Base-by-base conservation (phyloP, 2,113 vertebrate genomes). In the Tursiops truncatus region DNA sequence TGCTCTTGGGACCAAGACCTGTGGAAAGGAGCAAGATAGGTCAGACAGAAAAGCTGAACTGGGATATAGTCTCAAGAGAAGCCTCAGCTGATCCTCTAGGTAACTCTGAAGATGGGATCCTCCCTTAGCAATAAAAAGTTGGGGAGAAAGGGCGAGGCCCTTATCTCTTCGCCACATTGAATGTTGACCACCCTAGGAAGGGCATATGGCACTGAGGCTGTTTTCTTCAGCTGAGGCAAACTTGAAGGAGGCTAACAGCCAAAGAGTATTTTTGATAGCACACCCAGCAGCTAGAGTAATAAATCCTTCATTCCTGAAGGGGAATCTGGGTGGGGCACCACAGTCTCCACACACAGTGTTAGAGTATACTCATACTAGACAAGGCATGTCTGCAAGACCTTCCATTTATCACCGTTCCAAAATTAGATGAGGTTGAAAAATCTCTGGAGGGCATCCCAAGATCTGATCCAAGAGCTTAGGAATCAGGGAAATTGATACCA, bases 331-430 rank as follows among this genome's bases (percentile, higher is more conserved):
- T 1, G 3, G 14, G 20, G 9, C 26, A 44, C 82, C 12, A n/a
- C 33, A 90, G 41, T n/a, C 41, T 63, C 14, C 11, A 50, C 18
- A 71, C 20, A 60, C 0, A n/a, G 33, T 38, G 17, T 73, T 53
- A 73, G 73, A 44, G 20, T 18, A 8, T 23, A 44, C 31, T 89
- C 47, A 53, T 8, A 70, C 53, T 71, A 86, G 56, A 71, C 44
- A 58, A 73, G 15, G 33, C 18, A 36, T 56, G 13, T 77, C 71
- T 94, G 67, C 74, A 92, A n/a, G 63, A 70, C 31, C 62, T 79
- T 17, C 90, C 38, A 67, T 77, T 82, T 81, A 91, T 84, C 77
- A 87, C 23, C n/a, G 70, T 95, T 85, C 93, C 87, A 95, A 97
- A 95, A 95, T 94, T 79, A 95, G 62, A 79, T 68, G 41, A 81